Percentiles rank a stretch among this genome's conserved stretches.
Conservation (phyloP, 1,140 invertebrate species). For the Hylaeus volcanicus region DNA sequence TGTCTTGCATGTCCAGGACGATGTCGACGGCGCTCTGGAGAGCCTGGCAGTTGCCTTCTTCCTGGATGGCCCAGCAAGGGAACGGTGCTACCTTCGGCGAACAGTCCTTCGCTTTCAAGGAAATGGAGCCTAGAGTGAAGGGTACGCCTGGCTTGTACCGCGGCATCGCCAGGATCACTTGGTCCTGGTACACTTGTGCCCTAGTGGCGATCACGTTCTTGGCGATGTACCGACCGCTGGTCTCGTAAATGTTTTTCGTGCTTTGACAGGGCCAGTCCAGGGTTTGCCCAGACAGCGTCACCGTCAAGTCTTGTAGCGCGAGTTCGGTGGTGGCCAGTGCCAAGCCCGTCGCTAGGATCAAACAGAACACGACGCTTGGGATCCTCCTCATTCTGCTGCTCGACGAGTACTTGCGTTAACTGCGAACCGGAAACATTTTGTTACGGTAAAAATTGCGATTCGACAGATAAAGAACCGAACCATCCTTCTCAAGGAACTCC, state of each 20-base stretch:
- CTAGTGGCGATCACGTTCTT: slow-evolving; percentile 84
- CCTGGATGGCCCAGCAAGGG: slow-evolving; percentile 84
- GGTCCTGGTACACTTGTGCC: slow-evolving; percentile 82
- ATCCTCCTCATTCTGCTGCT: slow-evolving; percentile 57
- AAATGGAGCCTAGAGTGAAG: slow-evolving; percentile 83
- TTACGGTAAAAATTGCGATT: no score
- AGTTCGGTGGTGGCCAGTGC: neutral
- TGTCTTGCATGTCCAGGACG: slow-evolving; percentile 81
- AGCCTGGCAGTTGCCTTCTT: slow-evolving; percentile 83
- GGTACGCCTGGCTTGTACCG: slow-evolving; percentile 83
- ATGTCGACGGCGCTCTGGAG: slow-evolving; percentile 84
- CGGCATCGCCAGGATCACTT: slow-evolving; percentile 82
- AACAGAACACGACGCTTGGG: slow-evolving; percentile 37
- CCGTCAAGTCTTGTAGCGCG: slow-evolving; percentile 60
- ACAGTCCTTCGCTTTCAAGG: slow-evolving; percentile 78
- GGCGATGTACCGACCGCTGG: slow-evolving; percentile 82
- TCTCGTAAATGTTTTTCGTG: slow-evolving; percentile 83
- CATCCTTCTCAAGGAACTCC: no score
- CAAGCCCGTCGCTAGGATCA: slow-evolving; percentile 6
- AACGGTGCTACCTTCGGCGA: slow-evolving; percentile 80
- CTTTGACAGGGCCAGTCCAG: slow-evolving; percentile 82
- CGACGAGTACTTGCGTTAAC: neutral
- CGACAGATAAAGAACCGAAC: no score
- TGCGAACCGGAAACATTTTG: no score
- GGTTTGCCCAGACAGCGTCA: slow-evolving; percentile 78